These are phyloP conservation scores for Passer domesticus DNA, from an alignment of 2,113 vertebrate species.

Conservation along the genomic window DNA sequence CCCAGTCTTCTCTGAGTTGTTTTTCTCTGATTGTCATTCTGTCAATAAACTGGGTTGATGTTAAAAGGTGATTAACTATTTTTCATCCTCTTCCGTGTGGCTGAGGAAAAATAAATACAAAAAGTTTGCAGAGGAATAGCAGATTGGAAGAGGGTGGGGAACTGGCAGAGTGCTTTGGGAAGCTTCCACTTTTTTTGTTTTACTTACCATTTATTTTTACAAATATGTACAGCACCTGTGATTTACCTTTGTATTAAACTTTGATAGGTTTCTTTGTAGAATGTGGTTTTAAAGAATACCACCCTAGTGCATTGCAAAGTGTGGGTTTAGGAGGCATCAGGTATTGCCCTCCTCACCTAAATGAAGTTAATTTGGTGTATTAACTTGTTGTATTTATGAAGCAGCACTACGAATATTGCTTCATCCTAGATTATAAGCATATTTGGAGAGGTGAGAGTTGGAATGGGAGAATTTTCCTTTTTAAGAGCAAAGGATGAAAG, in stretches of 20 bases:
- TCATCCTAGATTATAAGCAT: not conserved
- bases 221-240: not conserved
- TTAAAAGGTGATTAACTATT: not conserved
- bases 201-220: not conserved
- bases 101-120: not conserved
- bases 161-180: not conserved
- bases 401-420: not conserved
- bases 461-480: not conserved
- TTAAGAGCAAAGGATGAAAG: not conserved
- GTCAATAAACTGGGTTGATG: not conserved
- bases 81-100: not conserved
- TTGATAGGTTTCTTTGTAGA: not conserved
- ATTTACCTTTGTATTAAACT: not conserved
- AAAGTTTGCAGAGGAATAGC: not conserved
- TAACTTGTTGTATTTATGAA: not conserved
- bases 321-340: not conserved
- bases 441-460: not conserved
- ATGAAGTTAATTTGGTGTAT: not conserved
- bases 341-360: not conserved
- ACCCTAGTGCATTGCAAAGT: not conserved
- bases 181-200: not conserved
- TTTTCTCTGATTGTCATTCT: constrained; percentile 5
- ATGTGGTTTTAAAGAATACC: not conserved
- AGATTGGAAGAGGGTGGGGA: not conserved
- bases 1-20: not conserved